Conservation (phyloP, 1,140 invertebrate genomes). For the Drosophila pachea region DNA sequence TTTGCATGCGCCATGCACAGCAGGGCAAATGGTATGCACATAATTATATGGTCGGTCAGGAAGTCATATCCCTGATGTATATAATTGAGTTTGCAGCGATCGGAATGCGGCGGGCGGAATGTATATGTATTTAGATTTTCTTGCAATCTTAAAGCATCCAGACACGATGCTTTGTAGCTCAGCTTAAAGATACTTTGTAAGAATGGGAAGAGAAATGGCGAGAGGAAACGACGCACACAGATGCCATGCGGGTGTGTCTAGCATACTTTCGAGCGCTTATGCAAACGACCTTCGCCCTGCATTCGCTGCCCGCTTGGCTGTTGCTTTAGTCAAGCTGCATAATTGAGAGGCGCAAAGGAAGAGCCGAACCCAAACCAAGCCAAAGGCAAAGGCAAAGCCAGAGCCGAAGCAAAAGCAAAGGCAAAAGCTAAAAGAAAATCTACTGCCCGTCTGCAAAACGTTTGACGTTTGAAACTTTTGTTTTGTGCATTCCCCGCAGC, state of each 20-base stretch:
- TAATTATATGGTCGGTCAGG: constrained; percentile 38
- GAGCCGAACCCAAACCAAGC: neutral
- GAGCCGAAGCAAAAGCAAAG: neutral
- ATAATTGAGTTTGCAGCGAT: neutral
- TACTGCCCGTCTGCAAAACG: constrained; percentile 38
- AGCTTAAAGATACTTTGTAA: too few relatives aligned
- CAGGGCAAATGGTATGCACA: constrained; percentile 22
- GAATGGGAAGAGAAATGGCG: constrained; percentile 1
- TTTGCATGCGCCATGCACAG: constrained; percentile 36
- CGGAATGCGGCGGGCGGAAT: neutral
- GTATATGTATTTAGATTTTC: too few relatives aligned
- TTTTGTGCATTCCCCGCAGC: constrained; percentile 13
- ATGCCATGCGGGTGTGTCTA: constrained; percentile 38
- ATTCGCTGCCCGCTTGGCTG: constrained; percentile 23
- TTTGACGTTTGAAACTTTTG: constrained; percentile 51
- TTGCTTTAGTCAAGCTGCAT: constrained; percentile 67
- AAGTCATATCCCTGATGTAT: constrained; percentile 14
- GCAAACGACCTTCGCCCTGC: constrained; percentile 62
- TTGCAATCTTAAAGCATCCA: too few relatives aligned
- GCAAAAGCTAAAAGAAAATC: constrained; percentile 32
- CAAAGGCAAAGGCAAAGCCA: neutral
- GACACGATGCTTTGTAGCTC: too few relatives aligned
- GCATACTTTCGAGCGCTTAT: constrained; percentile 64
- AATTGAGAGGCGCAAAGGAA: constrained; percentile 54
- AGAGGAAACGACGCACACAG: constrained; percentile 1